A percentile compares a stretch with the other conserved stretches of the same genome.
phyloP scores from a whole-genome alignment of 2,888 invertebrate genomes.

The Pseudanteris insignis region DNA sequence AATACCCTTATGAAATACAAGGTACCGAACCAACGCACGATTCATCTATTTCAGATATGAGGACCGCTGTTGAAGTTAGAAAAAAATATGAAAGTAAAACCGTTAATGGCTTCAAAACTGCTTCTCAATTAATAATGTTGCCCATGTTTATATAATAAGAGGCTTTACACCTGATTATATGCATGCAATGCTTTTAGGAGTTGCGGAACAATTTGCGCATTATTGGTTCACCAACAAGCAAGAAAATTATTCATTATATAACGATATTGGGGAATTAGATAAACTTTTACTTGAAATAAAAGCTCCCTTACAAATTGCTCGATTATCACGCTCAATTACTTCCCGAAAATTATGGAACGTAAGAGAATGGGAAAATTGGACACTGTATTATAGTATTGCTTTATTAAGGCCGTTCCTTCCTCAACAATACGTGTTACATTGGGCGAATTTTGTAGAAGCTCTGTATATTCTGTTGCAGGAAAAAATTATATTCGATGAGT shows the following conservation, averaged over 20 bases:
- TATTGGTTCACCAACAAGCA: constrained; percentile 22
- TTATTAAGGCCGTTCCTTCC: constrained; percentile 2
- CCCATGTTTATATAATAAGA: constrained; percentile 34
- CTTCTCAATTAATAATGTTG: not conserved
- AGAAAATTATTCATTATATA: not conserved
- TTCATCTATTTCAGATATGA: constrained; percentile 7
- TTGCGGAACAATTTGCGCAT: constrained; percentile 29
- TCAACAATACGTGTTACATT: not conserved
- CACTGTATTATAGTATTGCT: constrained; percentile 15
- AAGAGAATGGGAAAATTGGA: too few relatives aligned
- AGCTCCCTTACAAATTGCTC: constrained; percentile 7
- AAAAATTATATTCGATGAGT: constrained; percentile 1
- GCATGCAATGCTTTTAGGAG: too few relatives aligned
- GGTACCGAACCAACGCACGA: constrained; percentile 6
- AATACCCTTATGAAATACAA: constrained; percentile 12
- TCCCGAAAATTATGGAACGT: constrained; percentile 19
- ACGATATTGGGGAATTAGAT: constrained; percentile 3
- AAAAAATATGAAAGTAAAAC: constrained; percentile 13
- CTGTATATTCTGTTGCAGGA: constrained; percentile 2
- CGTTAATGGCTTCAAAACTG: constrained; percentile 7
- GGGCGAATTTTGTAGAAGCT: constrained; percentile 1
- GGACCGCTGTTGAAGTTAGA: constrained; percentile 5
- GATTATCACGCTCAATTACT: constrained; percentile 13
- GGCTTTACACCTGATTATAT: constrained; percentile 41
- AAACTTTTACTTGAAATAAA: constrained; percentile 8